A percentile compares a stretch with the other conserved stretches of the same genome.
Conservation (phyloP, 2,888 invertebrate genomes). For the Sialis lutaria region DNA sequence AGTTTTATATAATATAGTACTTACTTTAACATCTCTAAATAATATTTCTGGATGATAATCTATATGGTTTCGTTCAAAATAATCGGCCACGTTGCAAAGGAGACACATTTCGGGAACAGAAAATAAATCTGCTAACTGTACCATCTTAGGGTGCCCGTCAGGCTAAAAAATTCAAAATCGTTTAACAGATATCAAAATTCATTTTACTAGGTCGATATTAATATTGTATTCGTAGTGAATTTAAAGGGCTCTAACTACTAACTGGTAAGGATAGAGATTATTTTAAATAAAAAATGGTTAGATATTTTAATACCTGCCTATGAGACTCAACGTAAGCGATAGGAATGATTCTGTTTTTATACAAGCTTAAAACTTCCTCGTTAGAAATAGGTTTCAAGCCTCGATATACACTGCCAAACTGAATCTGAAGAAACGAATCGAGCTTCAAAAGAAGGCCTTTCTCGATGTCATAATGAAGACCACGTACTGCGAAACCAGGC, state of each 20-base stretch:
- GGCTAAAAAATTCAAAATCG: conserved; percentile 17
- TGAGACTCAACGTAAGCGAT: conserved; percentile 76
- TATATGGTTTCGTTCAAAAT: conserved; percentile 74
- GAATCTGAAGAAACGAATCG: conserved; percentile 93
- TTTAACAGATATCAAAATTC: neutral
- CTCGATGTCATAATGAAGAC: conserved; percentile 95
- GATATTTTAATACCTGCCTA: neutral
- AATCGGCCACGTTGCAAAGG: conserved; percentile 85
- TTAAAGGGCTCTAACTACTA: neutral
- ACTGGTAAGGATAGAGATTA: neutral
- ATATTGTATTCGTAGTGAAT: neutral
- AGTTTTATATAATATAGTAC: conserved; percentile 6
- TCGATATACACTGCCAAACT: conserved; percentile 82
- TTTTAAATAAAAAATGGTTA: neutral
- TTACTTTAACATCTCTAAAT: conserved; percentile 83
- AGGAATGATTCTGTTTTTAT: conserved; percentile 73
- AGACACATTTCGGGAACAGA: conserved; percentile 93
- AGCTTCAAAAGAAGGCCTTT: conserved; percentile 85
- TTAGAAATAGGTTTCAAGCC: conserved; percentile 67
- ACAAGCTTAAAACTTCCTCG: conserved; percentile 69
- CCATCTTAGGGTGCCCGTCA: conserved; percentile 57
- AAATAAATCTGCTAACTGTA: conserved; percentile 90
- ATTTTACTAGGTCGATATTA: neutral
- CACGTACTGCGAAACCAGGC: conserved; percentile 88
- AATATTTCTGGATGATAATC: conserved; percentile 92